phyloP scores from a whole-genome alignment of 2,113 vertebrate genomes.

The Lepus europaeus region DNA sequence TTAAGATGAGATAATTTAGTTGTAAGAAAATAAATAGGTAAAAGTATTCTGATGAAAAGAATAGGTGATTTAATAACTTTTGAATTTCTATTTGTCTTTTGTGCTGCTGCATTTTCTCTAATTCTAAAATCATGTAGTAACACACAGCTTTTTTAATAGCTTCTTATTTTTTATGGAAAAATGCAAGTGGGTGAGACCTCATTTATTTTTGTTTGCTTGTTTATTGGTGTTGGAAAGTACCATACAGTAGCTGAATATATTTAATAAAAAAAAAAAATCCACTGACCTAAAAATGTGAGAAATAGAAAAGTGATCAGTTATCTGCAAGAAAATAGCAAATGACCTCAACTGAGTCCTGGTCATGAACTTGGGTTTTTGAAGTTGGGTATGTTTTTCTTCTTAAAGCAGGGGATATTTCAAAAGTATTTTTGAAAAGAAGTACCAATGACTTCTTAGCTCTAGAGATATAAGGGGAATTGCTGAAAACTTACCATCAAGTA shows the following conservation, averaged over 20 bases:
- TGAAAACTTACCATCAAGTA: not conserved
- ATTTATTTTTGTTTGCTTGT: not conserved
- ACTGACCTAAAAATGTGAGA: not conserved
- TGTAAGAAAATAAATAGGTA: conserved; percentile 26
- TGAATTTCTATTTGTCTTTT: conserved; percentile 7
- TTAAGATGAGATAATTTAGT: not conserved
- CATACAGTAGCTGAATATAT: not conserved
- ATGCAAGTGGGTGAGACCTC: not conserved
- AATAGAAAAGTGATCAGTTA: not conserved
- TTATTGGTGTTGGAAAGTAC: not conserved
- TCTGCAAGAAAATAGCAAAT: conserved; percentile 42
- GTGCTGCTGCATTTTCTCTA: not conserved
- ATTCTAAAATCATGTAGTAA: not conserved
- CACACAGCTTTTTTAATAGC: not conserved
- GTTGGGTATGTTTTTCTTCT: conserved; percentile 6
- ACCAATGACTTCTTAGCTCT: not conserved
- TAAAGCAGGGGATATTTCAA: not conserved
- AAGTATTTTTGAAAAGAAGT: not conserved
- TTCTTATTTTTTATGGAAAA: conserved; percentile 15
- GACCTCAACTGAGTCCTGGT: not conserved
- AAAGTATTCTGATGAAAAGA: not conserved
- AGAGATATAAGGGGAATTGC: not conserved
- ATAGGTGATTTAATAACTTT: not conserved
- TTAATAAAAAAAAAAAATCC: not conserved
- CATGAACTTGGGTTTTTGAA: not conserved